These are phyloP conservation scores for Colius striatus DNA, from an alignment of 2,113 vertebrate genomes.

Conservation along the genomic window DNA sequence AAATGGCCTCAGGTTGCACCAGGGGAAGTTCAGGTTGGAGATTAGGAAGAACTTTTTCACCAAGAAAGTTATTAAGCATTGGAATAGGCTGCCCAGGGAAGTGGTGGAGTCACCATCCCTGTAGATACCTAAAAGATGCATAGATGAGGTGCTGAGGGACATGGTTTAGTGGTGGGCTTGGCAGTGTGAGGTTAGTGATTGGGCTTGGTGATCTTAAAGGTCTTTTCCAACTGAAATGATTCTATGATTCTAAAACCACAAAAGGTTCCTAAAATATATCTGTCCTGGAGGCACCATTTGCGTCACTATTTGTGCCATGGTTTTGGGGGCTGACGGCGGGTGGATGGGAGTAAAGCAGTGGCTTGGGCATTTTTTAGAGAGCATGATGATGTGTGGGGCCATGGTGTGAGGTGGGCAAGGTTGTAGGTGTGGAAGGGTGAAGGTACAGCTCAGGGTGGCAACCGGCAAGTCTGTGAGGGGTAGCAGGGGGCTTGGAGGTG, in stretches of 20 bases:
- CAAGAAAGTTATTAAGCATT: too few relatives aligned
- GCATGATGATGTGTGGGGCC: rapidly evolving
- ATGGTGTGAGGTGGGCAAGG: neutral
- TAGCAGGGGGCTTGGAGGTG: neutral
- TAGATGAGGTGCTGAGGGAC: too few relatives aligned
- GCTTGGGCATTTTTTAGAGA: neutral
- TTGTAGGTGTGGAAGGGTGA: neutral
- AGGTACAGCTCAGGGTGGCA: neutral
- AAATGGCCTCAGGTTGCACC: rapidly evolving
- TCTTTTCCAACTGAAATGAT: too few relatives aligned
- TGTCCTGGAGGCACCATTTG: rapidly evolving
- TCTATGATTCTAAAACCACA: too few relatives aligned
- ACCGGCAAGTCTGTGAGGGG: neutral
- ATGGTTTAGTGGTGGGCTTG: too few relatives aligned
- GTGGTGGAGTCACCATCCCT: too few relatives aligned
- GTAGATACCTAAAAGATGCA: too few relatives aligned
- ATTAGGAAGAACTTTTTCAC: too few relatives aligned
- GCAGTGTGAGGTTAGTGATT: too few relatives aligned
- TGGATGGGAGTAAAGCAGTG: neutral
- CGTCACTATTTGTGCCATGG: rapidly evolving
- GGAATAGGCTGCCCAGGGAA: too few relatives aligned
- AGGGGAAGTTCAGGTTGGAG: too few relatives aligned
- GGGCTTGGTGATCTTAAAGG: too few relatives aligned
- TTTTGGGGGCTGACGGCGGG: neutral
- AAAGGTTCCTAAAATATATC: neutral